Percentiles rank a stretch among this genome's conserved stretches.
These are phyloP conservation scores for Nomada hirtipes DNA, from an alignment of 2,888 invertebrate genomes.

Conservation along the genomic window DNA sequence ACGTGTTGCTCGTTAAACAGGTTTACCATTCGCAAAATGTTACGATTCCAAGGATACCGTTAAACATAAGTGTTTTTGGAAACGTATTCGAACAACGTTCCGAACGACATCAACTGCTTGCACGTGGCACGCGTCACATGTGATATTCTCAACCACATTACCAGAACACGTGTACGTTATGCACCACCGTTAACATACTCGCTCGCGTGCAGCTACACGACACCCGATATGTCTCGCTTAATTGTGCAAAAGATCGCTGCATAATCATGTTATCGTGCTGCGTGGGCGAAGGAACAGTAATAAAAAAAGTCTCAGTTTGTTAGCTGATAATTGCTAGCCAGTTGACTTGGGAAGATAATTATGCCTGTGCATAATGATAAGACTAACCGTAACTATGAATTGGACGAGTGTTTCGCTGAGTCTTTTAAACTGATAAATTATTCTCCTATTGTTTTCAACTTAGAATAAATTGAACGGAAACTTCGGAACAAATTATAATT, in stretches of 20 bases:
- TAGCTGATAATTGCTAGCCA: conserved; percentile 34
- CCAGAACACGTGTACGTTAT: conserved; percentile 48
- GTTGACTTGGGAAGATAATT: conserved; percentile 17
- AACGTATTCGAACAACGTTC: conserved; percentile 36
- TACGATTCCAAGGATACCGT: not conserved
- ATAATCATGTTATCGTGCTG: conserved; percentile 44
- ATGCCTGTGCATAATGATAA: conserved; percentile 26
- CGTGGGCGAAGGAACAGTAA: conserved; percentile 18
- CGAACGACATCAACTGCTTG: conserved; percentile 41
- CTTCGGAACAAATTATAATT: not conserved
- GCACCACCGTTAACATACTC: conserved; percentile 55
- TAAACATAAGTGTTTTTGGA: conserved; percentile 17
- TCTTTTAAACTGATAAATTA: not conserved
- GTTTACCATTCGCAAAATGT: not conserved
- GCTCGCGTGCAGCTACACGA: conserved; percentile 58
- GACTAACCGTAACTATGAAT: not conserved
- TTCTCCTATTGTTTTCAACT: not conserved
- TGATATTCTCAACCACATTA: conserved; percentile 56
- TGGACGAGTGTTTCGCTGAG: not conserved
- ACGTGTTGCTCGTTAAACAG: too few relatives aligned
- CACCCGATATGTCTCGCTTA: conserved; percentile 56
- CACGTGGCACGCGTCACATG: conserved; percentile 50
- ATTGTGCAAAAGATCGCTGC: conserved; percentile 51
- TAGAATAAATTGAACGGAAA: not conserved
- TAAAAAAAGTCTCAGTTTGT: conserved; percentile 27